Conservation (phyloP, 2,113 vertebrate species). For the Connochaetes taurinus region DNA sequence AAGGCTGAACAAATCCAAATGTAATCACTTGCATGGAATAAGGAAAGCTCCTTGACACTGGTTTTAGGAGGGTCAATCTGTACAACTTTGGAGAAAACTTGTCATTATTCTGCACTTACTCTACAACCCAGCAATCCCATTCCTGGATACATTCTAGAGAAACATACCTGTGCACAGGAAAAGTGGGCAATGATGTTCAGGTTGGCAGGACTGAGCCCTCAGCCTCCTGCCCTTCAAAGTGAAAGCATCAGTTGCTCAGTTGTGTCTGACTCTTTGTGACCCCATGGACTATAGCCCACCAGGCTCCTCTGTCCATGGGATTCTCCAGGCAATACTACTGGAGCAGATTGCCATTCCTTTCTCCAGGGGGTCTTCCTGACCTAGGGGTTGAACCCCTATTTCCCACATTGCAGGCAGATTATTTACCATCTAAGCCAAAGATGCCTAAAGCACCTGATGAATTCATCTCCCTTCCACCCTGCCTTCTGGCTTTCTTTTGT, state of each 20-base stretch:
- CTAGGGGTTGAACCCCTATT: background rate
- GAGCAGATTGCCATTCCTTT: background rate
- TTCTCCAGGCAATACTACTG: background rate
- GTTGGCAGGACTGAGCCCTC: background rate
- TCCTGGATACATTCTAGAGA: background rate
- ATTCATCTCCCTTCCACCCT: background rate
- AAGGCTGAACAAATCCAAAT: background rate
- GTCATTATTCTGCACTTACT: background rate
- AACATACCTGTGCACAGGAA: background rate
- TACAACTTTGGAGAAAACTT: background rate
- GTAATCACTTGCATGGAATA: background rate
- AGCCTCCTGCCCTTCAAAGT: background rate
- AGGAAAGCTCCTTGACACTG: background rate
- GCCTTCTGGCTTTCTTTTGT: background rate
- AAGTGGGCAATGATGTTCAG: fast-evolving
- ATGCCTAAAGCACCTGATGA: background rate
- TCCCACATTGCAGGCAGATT: background rate
- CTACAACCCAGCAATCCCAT: background rate
- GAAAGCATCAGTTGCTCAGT: background rate
- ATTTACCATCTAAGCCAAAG: background rate
- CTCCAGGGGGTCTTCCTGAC: background rate
- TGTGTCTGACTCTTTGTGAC: background rate
- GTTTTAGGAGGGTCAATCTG: background rate
- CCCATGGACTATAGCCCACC: background rate
- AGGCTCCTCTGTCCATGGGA: background rate